Conservation (phyloP, 2,888 invertebrate genomes). For the Drosophila algonquin region DNA sequence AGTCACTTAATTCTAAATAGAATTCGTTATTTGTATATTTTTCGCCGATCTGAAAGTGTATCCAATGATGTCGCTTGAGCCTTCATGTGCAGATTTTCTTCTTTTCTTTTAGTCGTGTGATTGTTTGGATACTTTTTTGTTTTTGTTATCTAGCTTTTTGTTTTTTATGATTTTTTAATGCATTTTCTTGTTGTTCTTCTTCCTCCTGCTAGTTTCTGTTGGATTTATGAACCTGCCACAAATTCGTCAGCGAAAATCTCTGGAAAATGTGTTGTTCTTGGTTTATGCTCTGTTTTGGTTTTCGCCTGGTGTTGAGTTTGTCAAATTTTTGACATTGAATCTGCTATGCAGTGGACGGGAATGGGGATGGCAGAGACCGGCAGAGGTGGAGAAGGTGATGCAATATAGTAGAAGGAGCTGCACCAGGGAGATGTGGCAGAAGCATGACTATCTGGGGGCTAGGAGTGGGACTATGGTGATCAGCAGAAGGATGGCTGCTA, state of each 20-base stretch:
- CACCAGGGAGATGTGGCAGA: not conserved
- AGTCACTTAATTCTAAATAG: not conserved
- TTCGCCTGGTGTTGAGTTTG: conserved; percentile 29
- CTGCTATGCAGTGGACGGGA: conserved; percentile 6
- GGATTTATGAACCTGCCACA: conserved; percentile 59
- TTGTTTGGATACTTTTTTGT: conserved; percentile 6
- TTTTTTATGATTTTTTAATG: conserved; percentile 32
- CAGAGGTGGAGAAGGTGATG: not conserved
- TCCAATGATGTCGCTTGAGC: not conserved
- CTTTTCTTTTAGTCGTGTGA: not conserved
- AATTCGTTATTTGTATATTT: not conserved
- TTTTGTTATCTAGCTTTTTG: conserved; percentile 4
- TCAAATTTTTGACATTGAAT: conserved; percentile 57
- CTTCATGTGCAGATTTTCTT: not conserved
- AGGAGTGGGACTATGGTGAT: not conserved
- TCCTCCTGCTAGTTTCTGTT: conserved; percentile 35
- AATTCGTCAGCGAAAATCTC: conserved; percentile 51
- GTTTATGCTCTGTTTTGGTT: conserved; percentile 1
- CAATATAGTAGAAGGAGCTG: not conserved
- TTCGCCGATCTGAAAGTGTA: not conserved
- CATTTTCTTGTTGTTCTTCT: conserved; percentile 28
- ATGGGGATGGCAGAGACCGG: not conserved
- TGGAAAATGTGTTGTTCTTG: conserved; percentile 19
- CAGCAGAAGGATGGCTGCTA: not conserved
- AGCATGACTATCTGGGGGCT: not conserved